phyloP scores from a whole-genome alignment of 2,888 invertebrate species.

The Tuberolachnus salignus region DNA sequence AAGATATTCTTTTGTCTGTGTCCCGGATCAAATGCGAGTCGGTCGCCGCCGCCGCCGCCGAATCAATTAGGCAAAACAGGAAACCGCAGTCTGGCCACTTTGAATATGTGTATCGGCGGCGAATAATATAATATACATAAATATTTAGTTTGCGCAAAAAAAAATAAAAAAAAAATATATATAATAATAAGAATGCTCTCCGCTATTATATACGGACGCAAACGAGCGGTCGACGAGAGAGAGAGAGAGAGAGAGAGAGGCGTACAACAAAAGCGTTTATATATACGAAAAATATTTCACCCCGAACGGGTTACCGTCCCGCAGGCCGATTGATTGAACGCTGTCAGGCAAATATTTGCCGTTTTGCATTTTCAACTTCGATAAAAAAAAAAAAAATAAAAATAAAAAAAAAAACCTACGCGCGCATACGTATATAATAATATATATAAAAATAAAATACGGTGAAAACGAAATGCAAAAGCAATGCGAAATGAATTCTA shows the following conservation, averaged over 20 bases:
- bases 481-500: slow-evolving; percentile 43
- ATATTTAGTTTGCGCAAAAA: slow-evolving; percentile 34
- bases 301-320: slow-evolving; percentile 35
- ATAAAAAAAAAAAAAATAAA: slow-evolving; percentile 11
- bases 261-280: slow-evolving; percentile 25
- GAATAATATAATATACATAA: slow-evolving; percentile 39
- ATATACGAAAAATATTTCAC: slow-evolving; percentile 50
- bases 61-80: slow-evolving; percentile 56
- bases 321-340: slow-evolving; percentile 44
- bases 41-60: slow-evolving; percentile 53
- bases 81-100: slow-evolving; percentile 49
- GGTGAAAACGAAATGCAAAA: slow-evolving; percentile 38
- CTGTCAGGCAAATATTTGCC: slow-evolving; percentile 51
- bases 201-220: not conserved
- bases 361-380: slow-evolving; percentile 50
- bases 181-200: slow-evolving; percentile 23
- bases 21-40: slow-evolving; percentile 15
- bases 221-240: not conserved
- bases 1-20: slow-evolving; percentile 52
- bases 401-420: not conserved
- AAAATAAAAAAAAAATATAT: slow-evolving; percentile 10
- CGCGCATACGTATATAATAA: not conserved
- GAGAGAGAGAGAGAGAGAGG: not conserved
- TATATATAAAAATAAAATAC: not conserved
- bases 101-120: slow-evolving; percentile 31